Conservation (phyloP, 2,888 invertebrate genomes). For the Octonoba sinensis region DNA sequence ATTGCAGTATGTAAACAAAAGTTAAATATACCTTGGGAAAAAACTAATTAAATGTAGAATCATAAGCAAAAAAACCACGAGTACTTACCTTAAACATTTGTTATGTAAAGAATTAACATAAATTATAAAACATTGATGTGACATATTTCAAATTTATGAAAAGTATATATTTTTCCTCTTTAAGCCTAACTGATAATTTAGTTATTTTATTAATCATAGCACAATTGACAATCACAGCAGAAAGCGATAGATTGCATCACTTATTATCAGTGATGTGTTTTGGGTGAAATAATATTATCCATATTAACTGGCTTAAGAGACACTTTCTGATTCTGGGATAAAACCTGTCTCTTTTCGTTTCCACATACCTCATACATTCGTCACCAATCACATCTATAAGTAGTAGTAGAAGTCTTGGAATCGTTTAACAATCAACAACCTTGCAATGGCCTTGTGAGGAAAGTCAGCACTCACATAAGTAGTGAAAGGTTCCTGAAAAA, state of each 20-base stretch:
- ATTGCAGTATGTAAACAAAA: too few relatives aligned
- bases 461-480: too few relatives aligned
- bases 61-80: too few relatives aligned
- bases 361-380: slow-evolving; percentile 58
- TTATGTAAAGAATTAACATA: too few relatives aligned
- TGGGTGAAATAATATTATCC: slow-evolving; percentile 1
- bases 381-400: slow-evolving; percentile 43
- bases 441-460: slow-evolving; percentile 39
- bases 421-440: slow-evolving; percentile 33
- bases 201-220: slow-evolving; percentile 33
- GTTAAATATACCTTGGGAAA: too few relatives aligned
- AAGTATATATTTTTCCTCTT: not conserved
- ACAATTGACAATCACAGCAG: slow-evolving; percentile 7
- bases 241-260: slow-evolving; percentile 24
- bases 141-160: too few relatives aligned
- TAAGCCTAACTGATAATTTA: slow-evolving; percentile 51
- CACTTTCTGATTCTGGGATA: slow-evolving; percentile 28
- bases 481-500: not conserved
- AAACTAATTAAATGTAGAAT: too few relatives aligned
- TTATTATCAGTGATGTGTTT: slow-evolving; percentile 9
- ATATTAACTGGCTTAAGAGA: slow-evolving; percentile 19
- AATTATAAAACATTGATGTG: too few relatives aligned
- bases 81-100: too few relatives aligned
- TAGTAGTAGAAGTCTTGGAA: slow-evolving; percentile 46
- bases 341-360: slow-evolving; percentile 31